These are phyloP conservation scores for Mallateleia sp. DNA, from an alignment of 2,888 invertebrate species.

Conservation along the genomic window DNA sequence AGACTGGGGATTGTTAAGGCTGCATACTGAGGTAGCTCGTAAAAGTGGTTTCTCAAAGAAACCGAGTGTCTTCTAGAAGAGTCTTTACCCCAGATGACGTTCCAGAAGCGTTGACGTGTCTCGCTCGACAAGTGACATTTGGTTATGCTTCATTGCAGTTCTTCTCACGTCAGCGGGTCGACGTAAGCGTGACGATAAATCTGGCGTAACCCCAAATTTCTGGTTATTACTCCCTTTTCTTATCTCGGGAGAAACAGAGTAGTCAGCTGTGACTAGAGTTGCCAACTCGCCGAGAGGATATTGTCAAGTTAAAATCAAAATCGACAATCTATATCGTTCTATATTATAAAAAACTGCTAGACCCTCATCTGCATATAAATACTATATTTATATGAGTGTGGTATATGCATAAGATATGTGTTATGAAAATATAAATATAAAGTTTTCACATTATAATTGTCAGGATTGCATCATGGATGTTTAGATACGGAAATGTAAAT, in stretches of 20 bases:
- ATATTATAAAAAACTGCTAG: too few relatives aligned
- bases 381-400: too few relatives aligned
- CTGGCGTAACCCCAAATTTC: conserved; percentile 83
- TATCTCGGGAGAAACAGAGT: conserved; percentile 68
- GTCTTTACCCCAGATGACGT: conserved; percentile 49
- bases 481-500: too few relatives aligned
- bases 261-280: conserved; percentile 69
- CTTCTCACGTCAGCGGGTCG: conserved; percentile 84
- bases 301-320: conserved; percentile 31
- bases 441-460: too few relatives aligned
- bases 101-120: conserved; percentile 62
- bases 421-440: too few relatives aligned
- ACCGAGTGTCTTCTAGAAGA: conserved; percentile 50
- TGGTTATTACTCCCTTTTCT: conserved; percentile 82
- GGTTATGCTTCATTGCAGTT: conserved; percentile 83
- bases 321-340: conserved; percentile 24
- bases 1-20: conserved; percentile 50
- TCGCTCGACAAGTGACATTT: conserved; percentile 82
- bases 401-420: too few relatives aligned
- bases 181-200: conserved; percentile 84
- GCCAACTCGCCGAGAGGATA: conserved; percentile 48
- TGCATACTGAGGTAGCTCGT: conserved; percentile 58
- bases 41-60: conserved; percentile 54
- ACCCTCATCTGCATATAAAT: too few relatives aligned
- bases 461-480: too few relatives aligned